Conservation (phyloP, 2,888 invertebrate species). For the Agrochola lota region DNA sequence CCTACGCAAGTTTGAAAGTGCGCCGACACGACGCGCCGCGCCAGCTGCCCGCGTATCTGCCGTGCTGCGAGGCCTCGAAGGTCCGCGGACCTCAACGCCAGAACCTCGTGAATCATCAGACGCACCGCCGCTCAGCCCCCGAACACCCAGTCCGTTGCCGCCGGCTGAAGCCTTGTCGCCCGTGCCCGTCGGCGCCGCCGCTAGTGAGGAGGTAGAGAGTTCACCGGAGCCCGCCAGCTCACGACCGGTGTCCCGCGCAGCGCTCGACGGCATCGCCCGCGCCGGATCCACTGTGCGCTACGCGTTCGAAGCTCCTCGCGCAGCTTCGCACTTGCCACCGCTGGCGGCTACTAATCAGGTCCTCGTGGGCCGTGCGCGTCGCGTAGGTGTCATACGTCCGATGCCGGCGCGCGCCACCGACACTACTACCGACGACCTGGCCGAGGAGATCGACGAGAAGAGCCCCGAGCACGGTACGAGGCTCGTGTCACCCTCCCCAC, state of each 20-base stretch:
- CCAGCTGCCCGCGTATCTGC: slow-evolving; percentile 88
- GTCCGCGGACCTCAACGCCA: slow-evolving; percentile 80
- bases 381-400: slow-evolving; percentile 91
- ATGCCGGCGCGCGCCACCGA: slow-evolving; percentile 79
- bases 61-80: slow-evolving; percentile 82
- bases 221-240: slow-evolving; percentile 73
- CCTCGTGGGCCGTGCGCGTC: slow-evolving; percentile 82
- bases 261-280: slow-evolving; percentile 92
- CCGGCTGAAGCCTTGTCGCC: slow-evolving; percentile 90
- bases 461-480: slow-evolving; percentile 67
- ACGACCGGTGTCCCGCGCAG: slow-evolving; percentile 90
- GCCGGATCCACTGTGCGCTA: slow-evolving; percentile 92
- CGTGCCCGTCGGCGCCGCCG: slow-evolving; percentile 86
- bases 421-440: slow-evolving; percentile 62
- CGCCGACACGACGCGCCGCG: slow-evolving; percentile 89
- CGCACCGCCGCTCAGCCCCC: slow-evolving; percentile 72
- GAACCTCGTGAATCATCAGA: slow-evolving; percentile 73
- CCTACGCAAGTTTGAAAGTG: slow-evolving; percentile 95
- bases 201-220: slow-evolving; percentile 69
- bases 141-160: slow-evolving; percentile 84
- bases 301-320: slow-evolving; percentile 87
- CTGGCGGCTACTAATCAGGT: slow-evolving; percentile 84
- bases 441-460: slow-evolving; percentile 66
- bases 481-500: slow-evolving; percentile 70
- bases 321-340: slow-evolving; percentile 82